These are phyloP conservation scores for Agriotes lineatus DNA, from an alignment of 2,888 invertebrate species.

Conservation along the genomic window DNA sequence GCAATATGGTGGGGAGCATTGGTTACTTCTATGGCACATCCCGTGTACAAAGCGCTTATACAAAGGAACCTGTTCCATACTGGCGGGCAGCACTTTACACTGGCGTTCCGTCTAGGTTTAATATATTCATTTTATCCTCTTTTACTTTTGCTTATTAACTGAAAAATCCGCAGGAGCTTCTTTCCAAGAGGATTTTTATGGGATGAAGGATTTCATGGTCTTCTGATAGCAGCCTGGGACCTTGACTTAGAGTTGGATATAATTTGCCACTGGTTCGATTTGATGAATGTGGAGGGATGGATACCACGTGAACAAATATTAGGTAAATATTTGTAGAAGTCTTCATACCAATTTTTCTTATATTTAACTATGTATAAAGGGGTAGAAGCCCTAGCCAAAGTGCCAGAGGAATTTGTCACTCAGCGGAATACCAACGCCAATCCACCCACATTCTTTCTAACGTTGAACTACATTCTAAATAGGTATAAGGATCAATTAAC, in stretches of 20 bases:
- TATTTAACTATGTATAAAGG: slow-evolving; percentile 66
- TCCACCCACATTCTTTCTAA: slow-evolving; percentile 95
- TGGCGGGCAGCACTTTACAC: slow-evolving; percentile 94
- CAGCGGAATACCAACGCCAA: slow-evolving; percentile 96
- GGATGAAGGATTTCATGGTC: slow-evolving; percentile 99
- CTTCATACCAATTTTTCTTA: not conserved
- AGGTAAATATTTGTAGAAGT: too few species aligned
- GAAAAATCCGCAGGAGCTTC: slow-evolving; percentile 93
- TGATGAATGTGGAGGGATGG: slow-evolving; percentile 98
- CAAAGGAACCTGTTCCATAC: slow-evolving; percentile 89
- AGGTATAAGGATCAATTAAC: slow-evolving; percentile 72
- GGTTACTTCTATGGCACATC: slow-evolving; percentile 97
- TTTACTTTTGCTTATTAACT: too few species aligned
- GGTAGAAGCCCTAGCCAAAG: slow-evolving; percentile 86
- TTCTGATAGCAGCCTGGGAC: slow-evolving; percentile 87
- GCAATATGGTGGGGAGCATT: slow-evolving; percentile 95
- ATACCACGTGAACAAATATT: slow-evolving; percentile 97
- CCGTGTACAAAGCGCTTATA: slow-evolving; percentile 83
- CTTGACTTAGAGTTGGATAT: slow-evolving; percentile 90
- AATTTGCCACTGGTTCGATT: slow-evolving; percentile 96
- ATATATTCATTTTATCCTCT: not conserved
- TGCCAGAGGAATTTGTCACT: slow-evolving; percentile 96
- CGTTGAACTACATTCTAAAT: slow-evolving; percentile 78
- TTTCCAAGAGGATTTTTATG: slow-evolving; percentile 99
- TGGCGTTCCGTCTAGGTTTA: slow-evolving; percentile 84